A percentile compares a stretch with the other conserved stretches of the same genome.
These are phyloP conservation scores for Ostrea denselamellosa DNA, from an alignment of 1,140 invertebrate species.

Conservation along the genomic window DNA sequence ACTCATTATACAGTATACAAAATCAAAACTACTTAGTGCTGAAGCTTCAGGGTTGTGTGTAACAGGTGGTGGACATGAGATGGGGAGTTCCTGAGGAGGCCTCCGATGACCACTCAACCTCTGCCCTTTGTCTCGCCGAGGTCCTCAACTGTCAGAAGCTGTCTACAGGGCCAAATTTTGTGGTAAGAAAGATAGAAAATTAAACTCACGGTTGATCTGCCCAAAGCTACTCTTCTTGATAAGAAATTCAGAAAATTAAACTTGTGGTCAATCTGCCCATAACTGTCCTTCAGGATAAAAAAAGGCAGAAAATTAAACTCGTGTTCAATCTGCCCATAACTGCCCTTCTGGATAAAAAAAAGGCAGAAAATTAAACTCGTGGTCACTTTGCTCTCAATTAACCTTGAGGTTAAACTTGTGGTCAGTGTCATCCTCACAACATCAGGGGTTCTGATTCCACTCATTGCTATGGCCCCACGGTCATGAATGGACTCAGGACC, in stretches of 20 bases:
- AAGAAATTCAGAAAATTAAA: not conserved
- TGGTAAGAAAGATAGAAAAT: constrained; percentile 54
- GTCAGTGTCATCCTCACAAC: no score
- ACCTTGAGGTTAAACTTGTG: no score
- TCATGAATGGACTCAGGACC: no score
- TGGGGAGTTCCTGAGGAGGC: constrained; percentile 95
- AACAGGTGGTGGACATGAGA: constrained; percentile 96
- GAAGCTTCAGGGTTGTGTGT: not conserved
- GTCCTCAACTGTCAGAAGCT: constrained; percentile 96
- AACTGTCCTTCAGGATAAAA: not conserved
- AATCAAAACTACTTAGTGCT: not conserved
- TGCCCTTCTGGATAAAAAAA: no score
- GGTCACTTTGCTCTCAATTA: no score
- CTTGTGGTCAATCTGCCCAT: not conserved
- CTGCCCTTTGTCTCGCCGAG: constrained; percentile 95
- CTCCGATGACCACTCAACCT: constrained; percentile 98
- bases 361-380: no score
- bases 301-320: no score
- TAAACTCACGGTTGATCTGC: not conserved
- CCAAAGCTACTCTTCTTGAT: no score
- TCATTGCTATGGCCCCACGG: no score
- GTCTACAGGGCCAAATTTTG: constrained; percentile 97
- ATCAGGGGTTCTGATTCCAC: no score
- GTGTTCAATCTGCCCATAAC: no score
- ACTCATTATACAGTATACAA: no score